These are phyloP conservation scores for Sylvilagus bachmani DNA, from an alignment of 2,113 vertebrate genomes.

Conservation along the genomic window DNA sequence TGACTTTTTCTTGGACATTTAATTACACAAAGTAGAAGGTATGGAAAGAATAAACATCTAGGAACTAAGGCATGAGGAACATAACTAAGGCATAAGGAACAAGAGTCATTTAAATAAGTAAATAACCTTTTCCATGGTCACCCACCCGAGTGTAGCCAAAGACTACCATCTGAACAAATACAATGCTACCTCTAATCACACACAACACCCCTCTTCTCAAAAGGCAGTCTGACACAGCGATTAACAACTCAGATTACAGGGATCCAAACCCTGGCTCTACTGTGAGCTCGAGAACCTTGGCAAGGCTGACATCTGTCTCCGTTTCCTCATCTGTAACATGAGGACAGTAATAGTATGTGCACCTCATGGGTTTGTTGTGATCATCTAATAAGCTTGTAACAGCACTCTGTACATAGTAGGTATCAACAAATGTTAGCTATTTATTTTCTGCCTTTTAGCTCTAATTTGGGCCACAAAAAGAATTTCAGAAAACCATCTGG, in stretches of 20 bases:
- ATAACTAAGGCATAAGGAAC: background rate
- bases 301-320: background rate
- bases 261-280: background rate
- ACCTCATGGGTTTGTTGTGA: background rate
- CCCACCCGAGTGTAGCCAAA: background rate
- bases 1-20: constrained; percentile 27
- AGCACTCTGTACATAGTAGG: background rate
- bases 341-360: background rate
- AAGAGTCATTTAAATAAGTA: background rate
- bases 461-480: constrained; percentile 3
- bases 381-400: background rate
- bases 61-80: background rate
- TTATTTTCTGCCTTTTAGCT: background rate
- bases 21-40: background rate
- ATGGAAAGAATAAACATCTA: background rate
- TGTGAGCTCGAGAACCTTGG: background rate
- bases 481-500: background rate
- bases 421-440: background rate
- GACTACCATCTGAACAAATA: background rate
- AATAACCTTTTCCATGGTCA: background rate
- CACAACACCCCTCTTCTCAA: background rate
- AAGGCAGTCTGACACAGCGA: background rate
- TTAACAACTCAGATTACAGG: background rate
- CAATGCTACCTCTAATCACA: background rate
- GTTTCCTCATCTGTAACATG: background rate